Conservation (phyloP, 2,888 invertebrate species). For the Apocheima hispidaria region DNA sequence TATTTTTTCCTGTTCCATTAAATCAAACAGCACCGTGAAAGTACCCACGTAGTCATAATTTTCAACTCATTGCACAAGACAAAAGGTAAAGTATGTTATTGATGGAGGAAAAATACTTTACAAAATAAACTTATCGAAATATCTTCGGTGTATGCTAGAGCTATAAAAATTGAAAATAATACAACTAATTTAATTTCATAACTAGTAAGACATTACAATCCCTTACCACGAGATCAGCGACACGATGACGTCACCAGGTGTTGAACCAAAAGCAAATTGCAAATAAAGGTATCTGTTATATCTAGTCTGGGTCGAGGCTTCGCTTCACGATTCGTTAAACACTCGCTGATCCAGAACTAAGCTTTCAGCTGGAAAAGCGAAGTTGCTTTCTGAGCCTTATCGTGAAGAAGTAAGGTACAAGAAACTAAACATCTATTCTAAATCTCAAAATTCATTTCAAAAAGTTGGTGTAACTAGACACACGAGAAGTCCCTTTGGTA, state of each 20-base stretch:
- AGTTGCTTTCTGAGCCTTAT: constrained; percentile 5
- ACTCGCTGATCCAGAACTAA: not conserved
- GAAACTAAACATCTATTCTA: constrained; percentile 23
- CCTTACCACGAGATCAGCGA: constrained; percentile 86
- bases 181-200: constrained; percentile 86
- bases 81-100: constrained; percentile 74
- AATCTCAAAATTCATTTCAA: constrained; percentile 43
- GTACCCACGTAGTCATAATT: constrained; percentile 55
- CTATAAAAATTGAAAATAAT: constrained; percentile 86
- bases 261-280: constrained; percentile 53
- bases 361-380: not conserved
- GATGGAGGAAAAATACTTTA: constrained; percentile 85
- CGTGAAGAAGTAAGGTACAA: constrained; percentile 7
- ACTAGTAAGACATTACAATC: constrained; percentile 85
- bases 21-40: constrained; percentile 64
- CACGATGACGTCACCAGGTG: constrained; percentile 76
- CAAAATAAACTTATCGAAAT: constrained; percentile 86
- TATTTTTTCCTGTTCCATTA: constrained; percentile 53
- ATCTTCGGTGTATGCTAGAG: constrained; percentile 87
- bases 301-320: constrained; percentile 38
- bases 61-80: constrained; percentile 63
- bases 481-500: constrained; percentile 70
- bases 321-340: not conserved
- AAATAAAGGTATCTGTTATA: constrained; percentile 38
- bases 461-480: constrained; percentile 48